phyloP scores from a whole-genome alignment of 2,797 vertebrate genomes.

The Parauchenoglanis punctatus region DNA sequence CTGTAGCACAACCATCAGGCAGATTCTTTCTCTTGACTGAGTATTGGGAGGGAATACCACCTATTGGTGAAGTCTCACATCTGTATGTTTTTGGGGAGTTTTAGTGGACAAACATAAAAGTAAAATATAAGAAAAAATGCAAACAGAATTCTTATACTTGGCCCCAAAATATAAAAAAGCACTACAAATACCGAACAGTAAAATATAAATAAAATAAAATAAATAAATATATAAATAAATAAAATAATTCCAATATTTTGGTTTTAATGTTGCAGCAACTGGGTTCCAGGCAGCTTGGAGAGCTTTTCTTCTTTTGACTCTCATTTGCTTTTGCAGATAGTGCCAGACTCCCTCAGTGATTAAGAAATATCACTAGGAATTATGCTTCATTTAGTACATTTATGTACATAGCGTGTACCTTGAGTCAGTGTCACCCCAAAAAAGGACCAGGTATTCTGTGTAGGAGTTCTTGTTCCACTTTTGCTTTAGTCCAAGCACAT shows the following conservation, averaged over 20 bases:
- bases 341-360: neutral
- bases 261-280: neutral
- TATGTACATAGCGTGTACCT: too few species aligned
- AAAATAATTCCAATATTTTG: neutral
- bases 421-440: too few species aligned
- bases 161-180: neutral
- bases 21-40: neutral
- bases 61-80: neutral
- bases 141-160: neutral
- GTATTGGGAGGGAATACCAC: neutral
- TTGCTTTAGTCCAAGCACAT: too few species aligned
- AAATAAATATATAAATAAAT: neutral
- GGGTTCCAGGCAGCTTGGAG: neutral
- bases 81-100: neutral
- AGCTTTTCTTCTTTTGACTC: neutral
- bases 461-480: too few species aligned
- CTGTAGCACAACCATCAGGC: neutral
- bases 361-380: neutral
- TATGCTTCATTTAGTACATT: neutral
- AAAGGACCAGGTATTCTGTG: too few species aligned
- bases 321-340: neutral
- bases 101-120: neutral
- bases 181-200: neutral
- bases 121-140: neutral
- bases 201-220: neutral